Base-by-base conservation (phyloP, 2,113 vertebrate species). In the Sceloporus undulatus region DNA sequence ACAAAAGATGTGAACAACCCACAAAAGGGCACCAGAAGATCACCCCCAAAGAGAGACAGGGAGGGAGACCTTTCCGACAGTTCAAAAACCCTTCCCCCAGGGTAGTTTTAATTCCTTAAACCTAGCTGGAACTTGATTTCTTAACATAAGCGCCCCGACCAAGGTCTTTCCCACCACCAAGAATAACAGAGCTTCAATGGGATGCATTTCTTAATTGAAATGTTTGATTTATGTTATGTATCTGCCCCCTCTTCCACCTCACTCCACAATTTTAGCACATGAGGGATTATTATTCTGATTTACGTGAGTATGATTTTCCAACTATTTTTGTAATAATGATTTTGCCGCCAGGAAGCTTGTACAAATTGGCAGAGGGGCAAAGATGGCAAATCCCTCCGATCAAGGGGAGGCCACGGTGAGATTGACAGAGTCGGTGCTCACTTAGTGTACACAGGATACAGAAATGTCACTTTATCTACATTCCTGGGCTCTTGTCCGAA, bases 241-340 rank as follows among this genome's bases (percentile, higher is more conserved):
- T 80, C 66, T 62, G 25, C 21, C 6, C 0, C 0, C 34, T 3
- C 21, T 78, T 54, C 16, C 0, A 59, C 38, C 19, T 78, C 29
- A n/a, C 5, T 21, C 6, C 48, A n/a, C 73, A 56, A 5, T 25
- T 79, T 88, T 66, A 82, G 21, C 62, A 76, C 48, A 65, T 42
- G 9, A 66, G 77, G 83, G 88, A 88, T 89, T 88, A 88, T 87
- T 87, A 87, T 0, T 0, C 73, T 84, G 81, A 23, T 21, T 8
- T 14, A 14, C 25, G 81, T 68, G 59, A 85, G 68, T 38, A 21
- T 82, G 48, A 38, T n/a, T 84, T 88, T 87, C 84, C 70, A 85
- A 62, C 25, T 87, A 66, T 56, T 89, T 85, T 84, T 85, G 87
- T n/a, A 85, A 88, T 88, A 93, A 91, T 65, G 68, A 86, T 66